phyloP scores from a whole-genome alignment of 2,888 invertebrate genomes.

The Pandemis heparana region DNA sequence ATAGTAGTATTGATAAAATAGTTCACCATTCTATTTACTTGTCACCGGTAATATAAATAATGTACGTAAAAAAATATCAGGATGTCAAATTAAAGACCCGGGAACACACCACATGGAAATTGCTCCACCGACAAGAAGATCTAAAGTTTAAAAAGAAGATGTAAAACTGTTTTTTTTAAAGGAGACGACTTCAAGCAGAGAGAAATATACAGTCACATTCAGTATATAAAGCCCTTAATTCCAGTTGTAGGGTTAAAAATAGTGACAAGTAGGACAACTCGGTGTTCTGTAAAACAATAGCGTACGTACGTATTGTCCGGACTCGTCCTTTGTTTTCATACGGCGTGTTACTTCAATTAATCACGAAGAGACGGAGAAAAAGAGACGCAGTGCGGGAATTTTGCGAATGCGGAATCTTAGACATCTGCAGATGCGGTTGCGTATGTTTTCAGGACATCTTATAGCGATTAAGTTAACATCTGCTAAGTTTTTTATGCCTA shows the following conservation, averaged over 20 bases:
- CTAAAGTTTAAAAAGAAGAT: too few relatives aligned
- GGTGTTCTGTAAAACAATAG: slow-evolving; percentile 24
- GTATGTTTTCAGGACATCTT: not conserved
- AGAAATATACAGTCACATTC: not conserved
- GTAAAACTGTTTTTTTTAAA: too few relatives aligned
- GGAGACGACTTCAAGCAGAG: not conserved
- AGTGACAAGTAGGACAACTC: not conserved
- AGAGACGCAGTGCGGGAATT: not conserved
- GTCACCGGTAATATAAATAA: too few relatives aligned
- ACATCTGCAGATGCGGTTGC: not conserved
- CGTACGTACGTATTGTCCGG: slow-evolving; percentile 12
- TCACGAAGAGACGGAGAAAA: slow-evolving; percentile 13
- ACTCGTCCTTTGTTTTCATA: slow-evolving; percentile 27
- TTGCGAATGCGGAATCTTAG: not conserved
- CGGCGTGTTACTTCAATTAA: slow-evolving; percentile 27
- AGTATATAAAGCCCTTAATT: not conserved
- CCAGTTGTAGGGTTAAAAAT: not conserved
- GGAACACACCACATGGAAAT: too few relatives aligned
- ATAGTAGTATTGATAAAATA: too few relatives aligned
- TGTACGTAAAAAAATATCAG: too few relatives aligned
- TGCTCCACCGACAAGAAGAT: too few relatives aligned
- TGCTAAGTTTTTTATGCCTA: too few relatives aligned
- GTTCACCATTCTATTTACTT: too few relatives aligned
- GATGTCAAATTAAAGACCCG: too few relatives aligned
- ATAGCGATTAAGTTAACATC: too few relatives aligned